Evolutionary conservation across 1,140 invertebrate genomes (phyloP), one percentile per base, ranked within the genome.

Genomic region (Eumaeus atala): DNA sequence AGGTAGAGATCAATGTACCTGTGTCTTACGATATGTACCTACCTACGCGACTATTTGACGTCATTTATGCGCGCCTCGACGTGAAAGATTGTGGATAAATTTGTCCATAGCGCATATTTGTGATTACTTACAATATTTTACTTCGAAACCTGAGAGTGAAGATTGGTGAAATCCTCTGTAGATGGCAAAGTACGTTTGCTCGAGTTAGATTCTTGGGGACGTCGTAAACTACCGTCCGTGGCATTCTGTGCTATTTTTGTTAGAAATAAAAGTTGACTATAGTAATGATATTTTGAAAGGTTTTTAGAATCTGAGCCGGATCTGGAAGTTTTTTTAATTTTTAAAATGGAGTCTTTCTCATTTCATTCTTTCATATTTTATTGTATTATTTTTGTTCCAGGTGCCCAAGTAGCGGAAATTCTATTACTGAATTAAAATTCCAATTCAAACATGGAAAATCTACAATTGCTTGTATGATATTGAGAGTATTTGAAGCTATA

Each of bases 371-470:
- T 37, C 9, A 10, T n/a, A n/a, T n/a, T 37, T 37, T 2, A 37
- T 2, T 37, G 9, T n/a, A 10, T 9, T 10, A 37, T 37, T 37
- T 38, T 38, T 57, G 33, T 58, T 54, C 49, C 47, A 53, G 56
- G 51, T 58, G 53, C 56, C 21, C 53, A 35, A 51, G 51, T 34
- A 58, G 56, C 21, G 50, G 56, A 49, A 53, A 53, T 58, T 53
- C 51, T 12, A 53, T 59, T 35, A 53, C 48, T 2, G 57, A 53
- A 21, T 40, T 59, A 14, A 18, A 54, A 49, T 54, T 49, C 17
- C 49, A 59, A 54, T 54, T 54, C 47, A 59, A 54, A 59, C 51
- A 44, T 21, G 51, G 58, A 51, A 59, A 38, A 55, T 48, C 58
- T 37, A 59, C 58, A 44, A 59, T 59, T 55, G 21, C 50, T 33